Conservation (phyloP, 2,113 vertebrate genomes). For the Pterocles orientalis region DNA sequence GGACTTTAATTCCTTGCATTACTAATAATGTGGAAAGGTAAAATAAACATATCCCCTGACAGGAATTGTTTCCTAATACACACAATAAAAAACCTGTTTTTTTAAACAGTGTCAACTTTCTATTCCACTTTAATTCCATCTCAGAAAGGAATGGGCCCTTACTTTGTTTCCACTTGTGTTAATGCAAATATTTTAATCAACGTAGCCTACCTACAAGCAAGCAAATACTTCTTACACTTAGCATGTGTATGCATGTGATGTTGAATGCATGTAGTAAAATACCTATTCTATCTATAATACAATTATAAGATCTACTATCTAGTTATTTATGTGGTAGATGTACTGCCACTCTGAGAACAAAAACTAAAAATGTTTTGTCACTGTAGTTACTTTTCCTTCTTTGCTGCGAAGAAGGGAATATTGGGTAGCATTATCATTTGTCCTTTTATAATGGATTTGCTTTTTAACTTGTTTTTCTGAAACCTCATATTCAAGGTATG, state of each 20-base stretch:
- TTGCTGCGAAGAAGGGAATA: background rate
- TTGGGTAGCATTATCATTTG: background rate
- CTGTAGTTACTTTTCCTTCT: background rate
- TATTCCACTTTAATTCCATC: background rate
- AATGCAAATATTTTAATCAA: background rate
- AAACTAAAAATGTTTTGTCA: background rate
- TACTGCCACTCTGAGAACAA: background rate
- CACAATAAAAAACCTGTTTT: rapidly evolving
- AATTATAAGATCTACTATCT: background rate
- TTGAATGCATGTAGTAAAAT: background rate
- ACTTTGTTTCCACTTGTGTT: background rate
- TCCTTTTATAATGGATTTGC: background rate
- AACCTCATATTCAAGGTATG: background rate
- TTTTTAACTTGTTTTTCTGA: conserved; percentile 8
- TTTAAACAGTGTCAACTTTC: background rate
- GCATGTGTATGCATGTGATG: background rate
- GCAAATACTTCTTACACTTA: background rate
- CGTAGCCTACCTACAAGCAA: background rate
- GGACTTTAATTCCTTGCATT: background rate
- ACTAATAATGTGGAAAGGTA: background rate
- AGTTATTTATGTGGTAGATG: background rate
- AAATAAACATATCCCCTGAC: background rate
- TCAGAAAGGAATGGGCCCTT: background rate
- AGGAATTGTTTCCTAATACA: background rate
- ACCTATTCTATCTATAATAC: background rate